phyloP scores from a whole-genome alignment of 2,888 invertebrate species.

The Oxyteleia sp. region DNA sequence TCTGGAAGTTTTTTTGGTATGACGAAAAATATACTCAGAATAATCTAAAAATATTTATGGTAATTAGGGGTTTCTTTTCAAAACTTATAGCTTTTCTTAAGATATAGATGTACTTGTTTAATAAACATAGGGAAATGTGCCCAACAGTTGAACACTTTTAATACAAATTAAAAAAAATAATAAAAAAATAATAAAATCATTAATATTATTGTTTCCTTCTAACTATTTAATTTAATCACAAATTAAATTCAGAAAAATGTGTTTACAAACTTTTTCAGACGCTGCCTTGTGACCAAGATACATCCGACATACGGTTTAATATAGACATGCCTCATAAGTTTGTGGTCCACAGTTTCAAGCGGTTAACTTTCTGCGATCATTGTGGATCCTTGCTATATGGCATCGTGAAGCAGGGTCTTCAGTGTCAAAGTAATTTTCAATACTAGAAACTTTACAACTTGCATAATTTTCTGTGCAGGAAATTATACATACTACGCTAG shows the following conservation, averaged over 20 bases:
- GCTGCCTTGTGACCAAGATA: constrained; percentile 90
- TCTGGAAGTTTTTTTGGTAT: no score
- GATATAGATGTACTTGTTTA: no score
- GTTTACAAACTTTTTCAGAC: constrained; percentile 84
- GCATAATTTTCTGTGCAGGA: no score
- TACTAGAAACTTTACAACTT: not conserved
- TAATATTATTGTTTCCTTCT: not conserved
- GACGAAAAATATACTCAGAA: no score
- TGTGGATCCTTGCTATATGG: constrained; percentile 99
- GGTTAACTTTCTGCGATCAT: constrained; percentile 99
- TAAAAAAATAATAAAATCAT: no score
- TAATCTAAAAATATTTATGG: no score
- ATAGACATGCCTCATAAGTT: constrained; percentile 99
- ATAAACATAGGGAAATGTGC: no score
- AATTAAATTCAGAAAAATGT: constrained; percentile 56
- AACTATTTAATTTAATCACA: not conserved
- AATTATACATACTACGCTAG: no score
- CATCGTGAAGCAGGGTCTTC: constrained; percentile 97
- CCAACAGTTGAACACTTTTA: no score
- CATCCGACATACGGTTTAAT: constrained; percentile 95
- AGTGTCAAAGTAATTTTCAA: constrained; percentile 93
- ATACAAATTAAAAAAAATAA: no score
- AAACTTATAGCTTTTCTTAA: no score
- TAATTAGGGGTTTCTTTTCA: no score
- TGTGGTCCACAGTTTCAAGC: constrained; percentile 98